These are phyloP conservation scores for Diabrotica balteata DNA, from an alignment of 2,888 invertebrate species.

Conservation along the genomic window DNA sequence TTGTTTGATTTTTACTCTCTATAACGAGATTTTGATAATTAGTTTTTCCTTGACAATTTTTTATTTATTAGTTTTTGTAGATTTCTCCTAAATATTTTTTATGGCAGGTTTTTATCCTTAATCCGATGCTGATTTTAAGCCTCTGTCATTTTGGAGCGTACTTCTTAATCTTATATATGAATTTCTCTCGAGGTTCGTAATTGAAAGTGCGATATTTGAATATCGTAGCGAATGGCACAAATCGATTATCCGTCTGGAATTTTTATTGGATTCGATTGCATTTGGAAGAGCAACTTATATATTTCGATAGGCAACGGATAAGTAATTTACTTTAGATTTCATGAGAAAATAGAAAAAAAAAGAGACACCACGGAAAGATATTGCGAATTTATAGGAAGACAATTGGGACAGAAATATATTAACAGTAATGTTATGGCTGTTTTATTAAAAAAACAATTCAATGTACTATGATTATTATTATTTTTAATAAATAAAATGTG, in stretches of 20 bases:
- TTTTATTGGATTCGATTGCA: conserved; percentile 39
- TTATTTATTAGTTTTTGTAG: too few species aligned
- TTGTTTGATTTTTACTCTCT: too few species aligned
- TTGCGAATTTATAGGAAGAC: neutral
- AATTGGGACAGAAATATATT: neutral
- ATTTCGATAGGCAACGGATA: neutral
- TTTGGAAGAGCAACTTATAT: neutral
- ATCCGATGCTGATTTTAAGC: neutral
- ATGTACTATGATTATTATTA: too few species aligned
- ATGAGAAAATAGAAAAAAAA: neutral
- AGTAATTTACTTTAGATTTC: neutral
- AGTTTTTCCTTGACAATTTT: too few species aligned
- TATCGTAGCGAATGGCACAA: conserved; percentile 35
- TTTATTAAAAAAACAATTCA: too few species aligned
- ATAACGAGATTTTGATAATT: too few species aligned
- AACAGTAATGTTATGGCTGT: neutral
- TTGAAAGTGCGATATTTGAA: conserved; percentile 41
- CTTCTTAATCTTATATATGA: conserved; percentile 41
- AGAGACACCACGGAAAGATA: neutral
- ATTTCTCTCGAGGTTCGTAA: conserved; percentile 40
- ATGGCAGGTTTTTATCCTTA: neutral
- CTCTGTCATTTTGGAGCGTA: conserved; percentile 18
- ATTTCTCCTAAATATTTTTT: too few species aligned
- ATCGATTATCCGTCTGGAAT: conserved; percentile 40
- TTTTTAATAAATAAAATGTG: too few species aligned